Percentiles rank a stretch among this genome's conserved stretches.
Conservation (phyloP, 2,888 invertebrate genomes). For the Branchellion lobata region DNA sequence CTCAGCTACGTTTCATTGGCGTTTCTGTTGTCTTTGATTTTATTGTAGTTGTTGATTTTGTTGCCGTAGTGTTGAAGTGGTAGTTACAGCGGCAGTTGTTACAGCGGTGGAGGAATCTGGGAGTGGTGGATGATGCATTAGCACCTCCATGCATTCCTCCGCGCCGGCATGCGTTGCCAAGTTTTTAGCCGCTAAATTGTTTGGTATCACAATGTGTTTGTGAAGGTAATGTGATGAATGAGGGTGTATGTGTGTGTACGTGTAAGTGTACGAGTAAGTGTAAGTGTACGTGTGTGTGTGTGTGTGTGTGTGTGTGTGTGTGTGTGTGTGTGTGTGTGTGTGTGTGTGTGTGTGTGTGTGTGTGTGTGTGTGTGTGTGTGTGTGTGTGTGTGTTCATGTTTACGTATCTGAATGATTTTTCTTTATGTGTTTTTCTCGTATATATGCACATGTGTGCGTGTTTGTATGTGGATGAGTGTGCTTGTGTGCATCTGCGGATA, state of each 20-base stretch:
- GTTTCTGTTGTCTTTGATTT: no score
- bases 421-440: slow-evolving; percentile 17
- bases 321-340: slow-evolving; percentile 29
- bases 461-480: slow-evolving; percentile 11
- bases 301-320: slow-evolving; percentile 41
- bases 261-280: slow-evolving; percentile 33
- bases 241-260: slow-evolving; percentile 23
- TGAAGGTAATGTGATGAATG: no score
- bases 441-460: slow-evolving; percentile 11
- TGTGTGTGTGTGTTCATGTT: not conserved
- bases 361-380: slow-evolving; percentile 25
- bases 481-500: not conserved
- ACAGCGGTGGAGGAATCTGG: no score
- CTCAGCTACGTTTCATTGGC: no score
- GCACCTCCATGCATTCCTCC: no score
- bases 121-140: no score
- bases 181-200: no score
- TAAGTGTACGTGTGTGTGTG: slow-evolving; percentile 25
- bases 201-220: no score
- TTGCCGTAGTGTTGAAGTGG: no score
- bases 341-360: not conserved
- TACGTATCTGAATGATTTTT: not conserved
- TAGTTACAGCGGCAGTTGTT: no score
- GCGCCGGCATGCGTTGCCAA: no score
- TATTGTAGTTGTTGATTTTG: no score